phyloP scores from a whole-genome alignment of 2,888 invertebrate genomes.

The Campoletis raptor region DNA sequence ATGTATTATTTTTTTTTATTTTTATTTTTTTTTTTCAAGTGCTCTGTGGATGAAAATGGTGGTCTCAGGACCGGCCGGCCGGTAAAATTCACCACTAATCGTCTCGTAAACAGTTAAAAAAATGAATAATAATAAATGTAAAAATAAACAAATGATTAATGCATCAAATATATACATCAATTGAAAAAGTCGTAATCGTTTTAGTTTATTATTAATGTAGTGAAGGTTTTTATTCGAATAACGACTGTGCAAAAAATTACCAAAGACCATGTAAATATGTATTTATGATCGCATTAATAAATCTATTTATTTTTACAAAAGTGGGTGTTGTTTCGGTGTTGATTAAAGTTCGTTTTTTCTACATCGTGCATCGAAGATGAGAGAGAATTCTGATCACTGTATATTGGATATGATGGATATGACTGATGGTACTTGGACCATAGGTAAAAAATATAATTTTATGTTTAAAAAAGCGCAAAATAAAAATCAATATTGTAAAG shows the following conservation, averaged over 20 bases:
- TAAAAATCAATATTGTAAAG: background rate
- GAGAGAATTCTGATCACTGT: slow-evolving; percentile 70
- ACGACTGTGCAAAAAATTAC: background rate
- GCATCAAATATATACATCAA: background rate
- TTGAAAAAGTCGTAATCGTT: background rate
- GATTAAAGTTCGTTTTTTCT: slow-evolving; percentile 22
- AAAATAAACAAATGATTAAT: background rate
- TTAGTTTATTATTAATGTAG: background rate
- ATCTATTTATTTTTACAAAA: background rate
- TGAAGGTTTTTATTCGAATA: background rate
- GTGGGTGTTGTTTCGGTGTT: slow-evolving; percentile 14
- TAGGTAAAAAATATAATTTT: slow-evolving; percentile 64
- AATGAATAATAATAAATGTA: background rate
- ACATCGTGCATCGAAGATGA: slow-evolving; percentile 49
- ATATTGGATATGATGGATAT: slow-evolving; percentile 72
- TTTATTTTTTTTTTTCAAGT: background rate
- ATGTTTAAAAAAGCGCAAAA: background rate
- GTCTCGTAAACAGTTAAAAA: background rate
- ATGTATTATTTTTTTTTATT: slow-evolving; percentile 4
- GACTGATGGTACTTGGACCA: slow-evolving; percentile 59
- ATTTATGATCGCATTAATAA: background rate
- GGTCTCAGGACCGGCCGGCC: slow-evolving; percentile 44
- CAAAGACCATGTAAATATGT: background rate
- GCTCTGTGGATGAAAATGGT: background rate
- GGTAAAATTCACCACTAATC: slow-evolving; percentile 31